Base-by-base conservation (phyloP, 2,888 invertebrate species). In the Chrysolina oricalcia region DNA sequence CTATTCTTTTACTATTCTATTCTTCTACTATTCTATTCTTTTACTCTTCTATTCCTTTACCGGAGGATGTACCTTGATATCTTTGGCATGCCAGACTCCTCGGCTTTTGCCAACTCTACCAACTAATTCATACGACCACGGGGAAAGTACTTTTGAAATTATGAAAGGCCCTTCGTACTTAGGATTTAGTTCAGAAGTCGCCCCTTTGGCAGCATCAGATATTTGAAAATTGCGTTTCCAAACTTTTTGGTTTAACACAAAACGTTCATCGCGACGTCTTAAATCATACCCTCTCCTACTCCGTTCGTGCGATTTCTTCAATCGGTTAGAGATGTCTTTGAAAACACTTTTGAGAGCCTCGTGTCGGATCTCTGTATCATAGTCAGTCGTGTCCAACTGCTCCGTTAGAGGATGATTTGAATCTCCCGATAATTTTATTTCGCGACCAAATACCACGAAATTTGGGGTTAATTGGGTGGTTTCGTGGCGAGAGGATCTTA, bases 61-160 rank as follows among this genome's bases (percentile, higher is more conserved):
- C n/a, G 35, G 64, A n/a, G 64, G 64, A n/a, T 64, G 64, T 17
- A 41, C 41, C 10, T 64, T 41, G 19, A 63, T 10, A n/a, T 63
- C 63, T 35, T 40, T 48, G 48, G 63, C 41, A 63, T 35, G 63
- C 40, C 64, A 64, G 11, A 64, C 64, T 11, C 64, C 64, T 41
- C 64, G 41, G 35, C 9, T 19, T 41, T 64, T 41, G 11, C 41
- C 63, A 5, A n/a, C 15, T 11, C 15, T 19, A 40, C 40, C 64
- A 5, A 41, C 17, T n/a, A 64, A 17, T 41, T 64, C 17, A 41
- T 64, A 64, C 1, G 40, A 64, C 64, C 64, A 64, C 13, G 64
- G 19, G 40, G 64, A 64, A 4, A 64, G 40, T 64, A 64, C 19
- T 40, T 5, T 27, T 1, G 64, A 64, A 10, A 64, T 21, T 40